phyloP scores from a whole-genome alignment of 1,140 invertebrate species.

The Metaphire vulgaris region DNA sequence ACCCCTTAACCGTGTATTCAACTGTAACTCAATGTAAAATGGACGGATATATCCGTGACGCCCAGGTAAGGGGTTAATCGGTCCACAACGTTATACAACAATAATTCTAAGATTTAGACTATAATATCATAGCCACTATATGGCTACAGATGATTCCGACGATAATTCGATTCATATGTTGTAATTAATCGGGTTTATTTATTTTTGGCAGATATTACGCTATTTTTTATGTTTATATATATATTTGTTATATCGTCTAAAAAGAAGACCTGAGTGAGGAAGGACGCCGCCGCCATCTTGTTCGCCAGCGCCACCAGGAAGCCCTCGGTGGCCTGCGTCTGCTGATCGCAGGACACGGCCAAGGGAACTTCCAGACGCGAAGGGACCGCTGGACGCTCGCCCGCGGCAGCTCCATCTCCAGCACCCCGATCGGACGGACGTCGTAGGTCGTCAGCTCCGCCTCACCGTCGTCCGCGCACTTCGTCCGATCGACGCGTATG shows the following conservation, averaged over 20 bases:
- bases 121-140: no score
- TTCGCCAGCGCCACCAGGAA: slow-evolving; percentile 27
- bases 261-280: slow-evolving; percentile 24
- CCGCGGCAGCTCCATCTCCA: slow-evolving; percentile 27
- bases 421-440: slow-evolving; percentile 27
- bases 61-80: slow-evolving; percentile 18
- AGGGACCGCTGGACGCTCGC: slow-evolving; percentile 15
- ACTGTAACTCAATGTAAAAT: no score
- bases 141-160: no score
- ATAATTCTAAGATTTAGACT: no score
- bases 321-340: slow-evolving; percentile 21
- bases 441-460: slow-evolving; percentile 30
- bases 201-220: no score
- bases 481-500: slow-evolving; percentile 26
- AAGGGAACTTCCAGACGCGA: slow-evolving; percentile 28
- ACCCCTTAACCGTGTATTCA: no score
- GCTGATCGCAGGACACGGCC: slow-evolving; percentile 30
- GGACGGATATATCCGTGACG: no score
- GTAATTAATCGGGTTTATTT: slow-evolving; percentile 22
- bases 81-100: slow-evolving; percentile 12
- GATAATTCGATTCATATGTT: slow-evolving; percentile 26
- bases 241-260: no score
- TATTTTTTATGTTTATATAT: no score
- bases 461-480: slow-evolving; percentile 17
- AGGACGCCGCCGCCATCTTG: slow-evolving; percentile 27